A percentile compares a stretch with the other conserved stretches of the same genome.
Conservation (phyloP, 2,888 invertebrate genomes). For the Punctoribates punctum region DNA sequence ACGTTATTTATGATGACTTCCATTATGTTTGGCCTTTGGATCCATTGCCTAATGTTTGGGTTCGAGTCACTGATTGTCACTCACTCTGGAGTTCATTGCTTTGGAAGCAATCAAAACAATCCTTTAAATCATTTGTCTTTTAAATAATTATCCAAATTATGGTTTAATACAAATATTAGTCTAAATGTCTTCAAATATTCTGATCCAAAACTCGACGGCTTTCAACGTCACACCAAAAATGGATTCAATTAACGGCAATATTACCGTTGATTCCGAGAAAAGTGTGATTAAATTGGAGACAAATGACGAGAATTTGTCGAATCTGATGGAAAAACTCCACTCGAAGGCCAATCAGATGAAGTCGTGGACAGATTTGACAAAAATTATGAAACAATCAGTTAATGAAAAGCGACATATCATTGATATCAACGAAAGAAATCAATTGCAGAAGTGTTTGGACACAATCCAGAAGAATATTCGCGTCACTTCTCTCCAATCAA, state of each 20-base stretch:
- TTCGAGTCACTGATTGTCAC: too few species aligned
- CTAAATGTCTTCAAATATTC: conserved; percentile 3
- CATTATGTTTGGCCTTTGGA: too few species aligned
- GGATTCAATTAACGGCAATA: conserved; percentile 23
- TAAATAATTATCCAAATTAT: too few species aligned
- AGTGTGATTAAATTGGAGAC: conserved; percentile 25
- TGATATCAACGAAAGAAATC: conserved; percentile 76
- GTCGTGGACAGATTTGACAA: conserved; percentile 78
- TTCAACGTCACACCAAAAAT: background rate
- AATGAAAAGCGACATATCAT: conserved; percentile 75
- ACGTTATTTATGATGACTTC: too few species aligned
- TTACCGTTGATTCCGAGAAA: background rate
- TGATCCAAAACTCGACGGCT: background rate
- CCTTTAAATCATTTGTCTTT: too few species aligned
- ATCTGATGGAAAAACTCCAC: conserved; percentile 81
- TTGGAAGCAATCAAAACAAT: too few species aligned
- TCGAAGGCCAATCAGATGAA: conserved; percentile 77
- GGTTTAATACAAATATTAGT: background rate
- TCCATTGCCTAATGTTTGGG: too few species aligned
- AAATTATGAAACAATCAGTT: conserved; percentile 54
- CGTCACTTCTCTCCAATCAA: conserved; percentile 64
- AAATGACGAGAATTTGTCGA: conserved; percentile 62
- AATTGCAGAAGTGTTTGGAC: conserved; percentile 84
- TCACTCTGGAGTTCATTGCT: too few species aligned
- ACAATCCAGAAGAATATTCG: conserved; percentile 89